A percentile compares a stretch with the other conserved stretches of the same genome.
These are phyloP conservation scores for Teleogryllus occipitalis DNA, from an alignment of 1,140 invertebrate genomes.

Conservation along the genomic window DNA sequence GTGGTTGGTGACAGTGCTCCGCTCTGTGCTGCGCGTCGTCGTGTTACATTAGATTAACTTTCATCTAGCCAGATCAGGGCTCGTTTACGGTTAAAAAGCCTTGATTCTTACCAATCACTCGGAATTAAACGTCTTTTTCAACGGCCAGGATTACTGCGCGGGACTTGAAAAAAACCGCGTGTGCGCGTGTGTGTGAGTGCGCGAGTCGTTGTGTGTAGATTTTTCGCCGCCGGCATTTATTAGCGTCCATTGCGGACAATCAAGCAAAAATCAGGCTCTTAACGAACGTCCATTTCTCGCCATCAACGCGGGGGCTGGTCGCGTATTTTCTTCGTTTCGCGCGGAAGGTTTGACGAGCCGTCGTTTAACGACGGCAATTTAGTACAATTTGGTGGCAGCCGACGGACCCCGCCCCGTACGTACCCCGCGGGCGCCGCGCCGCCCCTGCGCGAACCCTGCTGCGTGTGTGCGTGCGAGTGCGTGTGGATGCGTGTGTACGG, in stretches of 20 bases:
- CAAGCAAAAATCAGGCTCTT: not conserved
- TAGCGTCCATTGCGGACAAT: not conserved
- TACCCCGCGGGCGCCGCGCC: too few species aligned
- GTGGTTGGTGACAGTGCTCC: not conserved
- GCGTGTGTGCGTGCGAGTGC: too few species aligned
- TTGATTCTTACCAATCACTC: constrained; percentile 4
- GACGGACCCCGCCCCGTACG: not conserved
- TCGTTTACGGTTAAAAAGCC: constrained; percentile 4
- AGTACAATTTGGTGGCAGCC: not conserved
- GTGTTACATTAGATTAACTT: constrained; percentile 5
- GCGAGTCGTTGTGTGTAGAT: not conserved
- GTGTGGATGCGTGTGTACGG: too few species aligned
- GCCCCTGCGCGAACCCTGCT: too few species aligned
- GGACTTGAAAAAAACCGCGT: not conserved
- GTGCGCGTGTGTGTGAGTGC: not conserved
- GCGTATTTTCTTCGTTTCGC: not conserved
- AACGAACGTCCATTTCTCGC: not conserved
- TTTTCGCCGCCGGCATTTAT: not conserved
- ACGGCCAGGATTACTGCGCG: not conserved
- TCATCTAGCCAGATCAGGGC: constrained; percentile 3
- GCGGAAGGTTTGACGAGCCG: not conserved
- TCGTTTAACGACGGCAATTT: too few species aligned
- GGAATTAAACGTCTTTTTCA: constrained; percentile 5
- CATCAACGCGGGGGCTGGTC: not conserved
- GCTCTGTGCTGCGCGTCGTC: not conserved